Base-by-base conservation (phyloP, 2,797 vertebrate genomes). In the Sciurus vulgaris region DNA sequence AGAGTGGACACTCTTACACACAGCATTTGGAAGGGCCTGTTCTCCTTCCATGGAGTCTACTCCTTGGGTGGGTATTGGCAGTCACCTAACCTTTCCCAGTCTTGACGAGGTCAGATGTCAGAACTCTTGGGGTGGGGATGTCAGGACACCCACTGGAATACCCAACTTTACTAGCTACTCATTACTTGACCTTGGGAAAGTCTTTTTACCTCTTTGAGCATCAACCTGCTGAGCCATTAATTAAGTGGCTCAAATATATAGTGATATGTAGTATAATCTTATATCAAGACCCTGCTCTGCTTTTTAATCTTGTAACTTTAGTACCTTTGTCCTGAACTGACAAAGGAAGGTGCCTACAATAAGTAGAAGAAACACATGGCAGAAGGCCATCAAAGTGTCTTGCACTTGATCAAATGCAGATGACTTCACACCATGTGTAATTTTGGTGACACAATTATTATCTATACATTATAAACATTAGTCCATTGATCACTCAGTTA, bases 381-480 rank as follows among this genome's bases (percentile, higher is more conserved):
- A 63, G 22, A 87, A 69, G 14, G 51, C 38, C 17, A 72, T 78
- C 14, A 56, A 28, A 63, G 56, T 47, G 56, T 2, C 15, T 18
- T 33, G 35, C 6, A 11, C 82, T 54, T 69, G 81, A 63, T 83
- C 18, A 74, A 47, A 47, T 73, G 49, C 8, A 5, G 56, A 24
- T 7, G 14, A 72, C 61, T 91, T 92, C 26, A 26, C 14, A n/a
- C 5, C 5, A 47, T 44, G 41, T 15, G 13, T 54, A 89, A 44
- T 70, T 96, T 91, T 28, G 24, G 15, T 44, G 28, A 92, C 49
- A 93, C 82, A 96, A 54, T 91, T 77, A 79, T 49, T 41, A 76
- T 17, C 11, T 54, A 11, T 35, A 72, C 30, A 51, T 18, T 56
- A 35, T 15, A 86, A 77, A 56, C 6, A 28, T 61, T 35, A 4